Conservation (phyloP, 2,113 vertebrate genomes). For the Nymphicus hollandicus region DNA sequence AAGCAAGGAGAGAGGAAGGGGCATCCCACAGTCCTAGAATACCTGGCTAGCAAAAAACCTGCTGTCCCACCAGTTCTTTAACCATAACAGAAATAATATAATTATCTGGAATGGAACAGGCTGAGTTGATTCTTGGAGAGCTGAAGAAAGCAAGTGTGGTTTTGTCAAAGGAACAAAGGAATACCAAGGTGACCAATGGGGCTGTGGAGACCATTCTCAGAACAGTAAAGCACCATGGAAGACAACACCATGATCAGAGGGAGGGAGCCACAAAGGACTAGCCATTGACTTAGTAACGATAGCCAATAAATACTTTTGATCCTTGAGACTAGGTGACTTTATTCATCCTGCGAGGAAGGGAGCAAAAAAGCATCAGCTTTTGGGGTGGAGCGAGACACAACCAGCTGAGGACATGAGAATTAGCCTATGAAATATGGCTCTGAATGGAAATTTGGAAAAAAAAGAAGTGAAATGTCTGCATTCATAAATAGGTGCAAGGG, state of each 20-base stretch:
- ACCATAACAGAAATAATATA: not conserved
- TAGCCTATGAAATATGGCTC: not conserved
- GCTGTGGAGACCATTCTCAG: not conserved
- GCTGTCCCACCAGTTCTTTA: not conserved
- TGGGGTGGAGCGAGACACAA: not conserved
- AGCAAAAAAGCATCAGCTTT: not conserved
- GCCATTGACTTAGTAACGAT: not conserved
- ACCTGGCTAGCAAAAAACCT: not conserved
- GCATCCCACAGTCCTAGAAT: not conserved
- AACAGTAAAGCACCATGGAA: not conserved
- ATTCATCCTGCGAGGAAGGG: not conserved
- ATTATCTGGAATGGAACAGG: not conserved
- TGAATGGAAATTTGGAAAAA: not conserved
- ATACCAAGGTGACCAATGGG: not conserved
- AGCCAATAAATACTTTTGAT: not conserved
- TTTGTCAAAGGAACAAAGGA: not conserved
- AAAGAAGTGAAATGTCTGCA: not conserved
- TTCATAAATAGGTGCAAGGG: not conserved
- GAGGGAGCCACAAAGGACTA: not conserved
- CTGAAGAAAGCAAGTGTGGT: not conserved
- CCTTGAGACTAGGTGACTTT: not conserved
- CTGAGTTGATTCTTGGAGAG: not conserved
- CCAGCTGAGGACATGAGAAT: not conserved
- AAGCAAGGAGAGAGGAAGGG: not conserved
- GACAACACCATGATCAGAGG: not conserved